phyloP scores from a whole-genome alignment of 2,797 vertebrate genomes.

The Dipus sagitta region DNA sequence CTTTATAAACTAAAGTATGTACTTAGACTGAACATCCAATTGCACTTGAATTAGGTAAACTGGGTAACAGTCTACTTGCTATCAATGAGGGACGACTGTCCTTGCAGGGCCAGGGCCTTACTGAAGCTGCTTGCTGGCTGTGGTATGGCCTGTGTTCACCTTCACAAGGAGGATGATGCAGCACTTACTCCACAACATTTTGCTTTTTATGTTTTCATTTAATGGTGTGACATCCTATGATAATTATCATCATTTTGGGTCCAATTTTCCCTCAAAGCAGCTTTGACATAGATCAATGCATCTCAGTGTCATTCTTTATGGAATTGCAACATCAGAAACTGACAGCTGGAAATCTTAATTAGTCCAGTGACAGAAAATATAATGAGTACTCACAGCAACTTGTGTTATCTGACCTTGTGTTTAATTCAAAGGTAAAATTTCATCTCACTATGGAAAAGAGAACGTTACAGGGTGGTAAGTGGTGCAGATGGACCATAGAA shows the following conservation, averaged over 20 bases:
- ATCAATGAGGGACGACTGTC: neutral
- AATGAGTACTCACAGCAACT: constrained; percentile 82
- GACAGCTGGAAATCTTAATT: constrained; percentile 90
- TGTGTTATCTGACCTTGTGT: constrained; percentile 86
- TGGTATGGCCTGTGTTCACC: constrained; percentile 25
- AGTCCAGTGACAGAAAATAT: constrained; percentile 86
- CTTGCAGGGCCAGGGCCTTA: neutral
- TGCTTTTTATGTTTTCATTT: constrained; percentile 81
- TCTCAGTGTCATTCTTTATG: constrained; percentile 85
- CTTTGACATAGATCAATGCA: constrained; percentile 88
- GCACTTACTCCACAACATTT: constrained; percentile 65
- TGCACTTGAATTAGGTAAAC: constrained; percentile 35
- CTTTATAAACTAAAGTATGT: neutral
- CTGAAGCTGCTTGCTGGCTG: constrained; percentile 54
- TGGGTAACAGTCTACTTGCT: neutral
- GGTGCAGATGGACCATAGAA: constrained; percentile 17
- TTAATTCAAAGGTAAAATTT: constrained; percentile 85
- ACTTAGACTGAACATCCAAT: neutral
- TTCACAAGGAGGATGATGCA: constrained; percentile 39
- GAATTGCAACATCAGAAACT: constrained; percentile 76
- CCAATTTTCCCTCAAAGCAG: constrained; percentile 78
- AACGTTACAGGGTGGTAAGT: neutral
- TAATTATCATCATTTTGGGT: constrained; percentile 85
- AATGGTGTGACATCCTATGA: constrained; percentile 79
- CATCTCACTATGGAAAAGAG: constrained; percentile 73